Conservation (phyloP, 2,113 vertebrate species). For the Gnathonemus longibarbis region DNA sequence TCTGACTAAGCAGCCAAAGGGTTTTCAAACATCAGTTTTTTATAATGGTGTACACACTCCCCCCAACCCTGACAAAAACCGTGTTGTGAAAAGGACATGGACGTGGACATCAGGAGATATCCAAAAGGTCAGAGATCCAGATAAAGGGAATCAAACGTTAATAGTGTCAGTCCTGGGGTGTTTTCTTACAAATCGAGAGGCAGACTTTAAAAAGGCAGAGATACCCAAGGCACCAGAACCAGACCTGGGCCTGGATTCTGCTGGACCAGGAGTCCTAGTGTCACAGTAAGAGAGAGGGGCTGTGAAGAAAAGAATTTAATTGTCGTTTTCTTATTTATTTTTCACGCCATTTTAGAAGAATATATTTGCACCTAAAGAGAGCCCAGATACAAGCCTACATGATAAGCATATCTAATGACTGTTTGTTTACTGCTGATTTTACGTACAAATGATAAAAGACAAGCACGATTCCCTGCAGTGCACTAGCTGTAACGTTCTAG, state of each 20-base stretch:
- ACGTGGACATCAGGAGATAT: not conserved
- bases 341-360: not conserved
- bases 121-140: not conserved
- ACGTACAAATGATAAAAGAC: not conserved
- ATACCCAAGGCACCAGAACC: too few species aligned
- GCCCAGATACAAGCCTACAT: not conserved
- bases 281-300: not conserved
- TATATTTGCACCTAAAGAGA: not conserved
- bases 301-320: not conserved
- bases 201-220: too few species aligned
- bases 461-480: not conserved
- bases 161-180: not conserved
- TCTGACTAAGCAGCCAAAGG: not conserved
- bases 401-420: not conserved
- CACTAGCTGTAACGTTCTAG: not conserved
- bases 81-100: not conserved
- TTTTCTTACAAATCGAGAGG: not conserved
- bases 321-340: not conserved
- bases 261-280: not conserved
- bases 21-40: not conserved
- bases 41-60: not conserved
- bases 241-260: not conserved
- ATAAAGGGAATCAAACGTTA: not conserved
- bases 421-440: conserved; percentile 1
- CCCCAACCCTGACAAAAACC: not conserved